Percentiles rank a stretch among this genome's conserved stretches.
Conservation (phyloP, 2,113 vertebrate genomes). For the Eubucco bourcierii region DNA sequence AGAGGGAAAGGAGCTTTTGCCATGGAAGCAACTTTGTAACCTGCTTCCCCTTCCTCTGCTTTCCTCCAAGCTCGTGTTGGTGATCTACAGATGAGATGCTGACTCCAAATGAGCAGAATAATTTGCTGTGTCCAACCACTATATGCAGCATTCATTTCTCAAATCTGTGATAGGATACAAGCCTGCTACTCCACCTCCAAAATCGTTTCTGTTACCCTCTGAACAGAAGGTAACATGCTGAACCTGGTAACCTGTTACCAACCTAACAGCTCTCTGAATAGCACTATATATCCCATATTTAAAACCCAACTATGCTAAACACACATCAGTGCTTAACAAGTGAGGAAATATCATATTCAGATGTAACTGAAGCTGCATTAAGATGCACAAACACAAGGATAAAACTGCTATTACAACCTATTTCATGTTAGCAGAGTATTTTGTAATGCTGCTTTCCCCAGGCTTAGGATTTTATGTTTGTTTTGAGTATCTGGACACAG, state of each 20-base stretch:
- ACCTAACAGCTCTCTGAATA: not conserved
- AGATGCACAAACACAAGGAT: not conserved
- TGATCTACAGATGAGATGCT: not conserved
- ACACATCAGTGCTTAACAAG: not conserved
- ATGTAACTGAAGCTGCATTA: not conserved
- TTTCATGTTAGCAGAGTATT: constrained; percentile 16
- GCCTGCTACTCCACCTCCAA: not conserved
- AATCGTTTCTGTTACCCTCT: not conserved
- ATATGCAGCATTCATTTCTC: not conserved
- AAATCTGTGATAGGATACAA: not conserved
- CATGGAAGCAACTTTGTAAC: not conserved
- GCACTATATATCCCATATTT: not conserved
- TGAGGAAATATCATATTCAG: not conserved
- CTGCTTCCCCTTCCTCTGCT: not conserved
- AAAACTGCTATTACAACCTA: not conserved
- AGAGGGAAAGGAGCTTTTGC: not conserved
- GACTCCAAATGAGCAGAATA: not conserved
- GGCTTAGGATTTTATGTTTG: constrained; percentile 30
- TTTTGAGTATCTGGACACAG: constrained; percentile 7
- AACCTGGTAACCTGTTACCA: too few relatives aligned
- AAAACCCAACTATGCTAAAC: not conserved
- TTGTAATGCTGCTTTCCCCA: not conserved
- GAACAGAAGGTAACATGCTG: too few relatives aligned
- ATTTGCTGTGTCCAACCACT: too few relatives aligned
- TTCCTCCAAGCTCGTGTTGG: not conserved